These are phyloP conservation scores for Petromus typicus DNA, from an alignment of 2,113 vertebrate genomes.

Conservation along the genomic window DNA sequence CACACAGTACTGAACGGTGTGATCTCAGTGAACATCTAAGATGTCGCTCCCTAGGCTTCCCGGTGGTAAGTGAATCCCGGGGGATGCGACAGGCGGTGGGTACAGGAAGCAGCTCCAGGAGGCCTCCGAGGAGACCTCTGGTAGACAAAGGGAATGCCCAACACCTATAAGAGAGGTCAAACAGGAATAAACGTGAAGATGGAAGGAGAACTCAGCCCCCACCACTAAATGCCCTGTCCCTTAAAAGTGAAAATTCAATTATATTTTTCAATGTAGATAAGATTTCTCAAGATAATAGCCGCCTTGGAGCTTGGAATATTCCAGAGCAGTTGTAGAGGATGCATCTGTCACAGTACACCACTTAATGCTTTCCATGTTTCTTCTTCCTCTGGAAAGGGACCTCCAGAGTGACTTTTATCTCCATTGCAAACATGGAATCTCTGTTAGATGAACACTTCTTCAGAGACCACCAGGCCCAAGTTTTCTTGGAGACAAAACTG, in stretches of 20 bases:
- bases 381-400: constrained; percentile 15
- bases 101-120: no score
- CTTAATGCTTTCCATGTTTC: neutral
- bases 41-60: no score
- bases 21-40: neutral
- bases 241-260: neutral
- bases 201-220: neutral
- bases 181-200: neutral
- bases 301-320: no score
- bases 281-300: neutral
- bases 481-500: neutral
- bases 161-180: neutral
- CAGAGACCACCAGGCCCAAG: neutral
- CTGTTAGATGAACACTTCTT: constrained; percentile 68
- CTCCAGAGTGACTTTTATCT: constrained; percentile 64
- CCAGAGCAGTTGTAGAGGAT: no score
- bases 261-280: neutral
- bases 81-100: neutral
- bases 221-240: neutral
- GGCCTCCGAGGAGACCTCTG: neutral
- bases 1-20: neutral
- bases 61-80: neutral
- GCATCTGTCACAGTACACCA: neutral
- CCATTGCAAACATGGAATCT: constrained; percentile 62
- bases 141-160: neutral